Percentiles rank a stretch among this genome's conserved stretches.
phyloP scores from a whole-genome alignment of 2,113 vertebrate species.

The Nipponia nippon region DNA sequence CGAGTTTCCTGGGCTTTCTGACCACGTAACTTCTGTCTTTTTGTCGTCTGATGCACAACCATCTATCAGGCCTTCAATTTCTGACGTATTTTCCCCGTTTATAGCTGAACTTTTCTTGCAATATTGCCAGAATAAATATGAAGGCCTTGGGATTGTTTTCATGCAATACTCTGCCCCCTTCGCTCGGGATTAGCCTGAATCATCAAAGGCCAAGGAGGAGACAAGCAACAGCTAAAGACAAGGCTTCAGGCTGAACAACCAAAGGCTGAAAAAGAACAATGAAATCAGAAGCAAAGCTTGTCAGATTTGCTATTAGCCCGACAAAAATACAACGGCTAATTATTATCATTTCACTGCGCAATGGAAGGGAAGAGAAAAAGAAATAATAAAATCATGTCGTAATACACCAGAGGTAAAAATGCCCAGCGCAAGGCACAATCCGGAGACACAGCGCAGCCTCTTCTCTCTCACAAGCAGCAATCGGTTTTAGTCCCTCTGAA shows the following conservation, averaged over 20 bases:
- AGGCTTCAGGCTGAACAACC: background rate
- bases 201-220: background rate
- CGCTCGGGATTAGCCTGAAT: background rate
- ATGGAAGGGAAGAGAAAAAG: background rate
- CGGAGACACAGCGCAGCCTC: background rate
- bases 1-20: background rate
- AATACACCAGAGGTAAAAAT: background rate
- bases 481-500: background rate
- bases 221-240: background rate
- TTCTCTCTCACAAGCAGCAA: background rate
- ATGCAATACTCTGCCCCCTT: background rate
- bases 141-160: background rate
- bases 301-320: background rate
- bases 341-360: background rate
- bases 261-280: background rate
- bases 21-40: fast-evolving
- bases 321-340: background rate
- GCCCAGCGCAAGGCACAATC: background rate
- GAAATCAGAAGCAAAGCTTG: background rate
- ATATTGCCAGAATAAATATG: background rate
- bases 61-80: background rate
- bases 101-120: background rate
- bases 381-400: background rate
- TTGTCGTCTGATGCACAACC: background rate
- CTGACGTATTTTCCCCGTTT: background rate